Evolutionary conservation across 1,140 invertebrate species (phyloP), one percentile per base, ranked within the genome.

Genomic region (Heterodera carotae): DNA sequence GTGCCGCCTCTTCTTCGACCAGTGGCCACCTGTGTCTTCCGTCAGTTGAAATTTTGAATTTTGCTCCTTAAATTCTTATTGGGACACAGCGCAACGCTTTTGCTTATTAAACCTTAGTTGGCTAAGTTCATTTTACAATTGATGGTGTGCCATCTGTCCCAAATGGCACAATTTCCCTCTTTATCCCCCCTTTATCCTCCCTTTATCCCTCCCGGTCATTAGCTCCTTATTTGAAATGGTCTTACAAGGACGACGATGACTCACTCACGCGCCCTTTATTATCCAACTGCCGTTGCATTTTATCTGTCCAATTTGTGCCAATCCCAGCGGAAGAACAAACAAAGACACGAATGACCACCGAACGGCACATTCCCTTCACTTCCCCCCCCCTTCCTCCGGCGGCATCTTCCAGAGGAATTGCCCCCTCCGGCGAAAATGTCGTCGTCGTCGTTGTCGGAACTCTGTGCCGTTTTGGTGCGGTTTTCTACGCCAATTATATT

Each of bases 401-500:
- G 48, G 48, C 48, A 53, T 18, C 48, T 5, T 53, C 48, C 48
- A 22, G 18, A 12, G 39, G 39, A 43, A 12, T 43, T 6, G 6
- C 39, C 39, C 39, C 36, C 39, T 12, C 39, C 12, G 8, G 8
- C 60, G 0, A 27, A 27, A 29, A 27, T 66, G 62, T 15, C n/a
- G n/a, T 66, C 39, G 39, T 43, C 39, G 39, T 43, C 39, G 39
- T 6, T 43, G 6, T 43, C 15, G 39, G 39, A 43, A 7, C 22
- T 12, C 27, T 22, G 6, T n/a, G 7, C 33, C 62, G 29, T 66
- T 62, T 66, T 34, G 62, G 62, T 34, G 62, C 3, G 48, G 48
- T 56, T 56, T 53, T 56, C 48, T 66, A 29, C 62, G 62, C 62
- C 62, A 66, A 66, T 66, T 66, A 66, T 29, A 66, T 29, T 34